Percentiles rank a stretch among this genome's conserved stretches.
Evolutionary conservation across 2,888 invertebrate species (phyloP).

Genomic region (Perdita meconis): DNA sequence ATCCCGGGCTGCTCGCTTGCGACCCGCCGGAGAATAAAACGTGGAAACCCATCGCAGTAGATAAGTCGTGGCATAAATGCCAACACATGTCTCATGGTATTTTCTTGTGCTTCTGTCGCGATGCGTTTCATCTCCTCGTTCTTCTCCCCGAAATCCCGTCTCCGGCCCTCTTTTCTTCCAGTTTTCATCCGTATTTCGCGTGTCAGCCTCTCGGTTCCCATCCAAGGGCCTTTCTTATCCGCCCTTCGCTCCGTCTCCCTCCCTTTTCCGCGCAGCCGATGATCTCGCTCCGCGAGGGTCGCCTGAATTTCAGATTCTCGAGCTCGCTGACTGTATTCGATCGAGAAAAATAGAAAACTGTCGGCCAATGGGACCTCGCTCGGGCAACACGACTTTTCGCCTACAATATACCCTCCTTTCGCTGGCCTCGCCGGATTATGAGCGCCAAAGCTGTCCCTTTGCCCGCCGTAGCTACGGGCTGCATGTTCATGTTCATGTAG

Average conservation of each 20-base stretch:
- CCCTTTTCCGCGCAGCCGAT: slow-evolving; percentile 8
- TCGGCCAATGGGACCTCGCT: slow-evolving; percentile 19
- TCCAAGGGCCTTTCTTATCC: neutral
- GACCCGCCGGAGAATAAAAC: slow-evolving; percentile 55
- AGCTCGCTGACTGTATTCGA: slow-evolving; percentile 24
- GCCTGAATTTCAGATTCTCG: slow-evolving; percentile 40
- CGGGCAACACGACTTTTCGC: neutral
- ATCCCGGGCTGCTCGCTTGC: slow-evolving; percentile 39
- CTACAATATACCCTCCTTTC: slow-evolving; percentile 23
- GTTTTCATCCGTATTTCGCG: slow-evolving; percentile 34
- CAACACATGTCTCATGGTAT: slow-evolving; percentile 66
- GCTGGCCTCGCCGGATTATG: neutral
- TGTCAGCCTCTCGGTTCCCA: slow-evolving; percentile 22
- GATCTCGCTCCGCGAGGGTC: slow-evolving; percentile 7
- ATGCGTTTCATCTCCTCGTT: slow-evolving; percentile 20
- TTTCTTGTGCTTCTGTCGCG: slow-evolving; percentile 49
- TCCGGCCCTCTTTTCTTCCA: neutral
- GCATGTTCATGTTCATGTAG: neutral
- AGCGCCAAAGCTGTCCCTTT: slow-evolving; percentile 14
- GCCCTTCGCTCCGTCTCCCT: neutral
- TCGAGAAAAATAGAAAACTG: slow-evolving; percentile 26
- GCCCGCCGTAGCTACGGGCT: slow-evolving; percentile 1
- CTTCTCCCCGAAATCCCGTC: neutral
- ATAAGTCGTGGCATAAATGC: slow-evolving; percentile 68
- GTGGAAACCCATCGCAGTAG: slow-evolving; percentile 42